Evolutionary conservation across 2,888 invertebrate species (phyloP), one percentile per base, ranked within the genome.

Genomic region (Pherbina coryleti): DNA sequence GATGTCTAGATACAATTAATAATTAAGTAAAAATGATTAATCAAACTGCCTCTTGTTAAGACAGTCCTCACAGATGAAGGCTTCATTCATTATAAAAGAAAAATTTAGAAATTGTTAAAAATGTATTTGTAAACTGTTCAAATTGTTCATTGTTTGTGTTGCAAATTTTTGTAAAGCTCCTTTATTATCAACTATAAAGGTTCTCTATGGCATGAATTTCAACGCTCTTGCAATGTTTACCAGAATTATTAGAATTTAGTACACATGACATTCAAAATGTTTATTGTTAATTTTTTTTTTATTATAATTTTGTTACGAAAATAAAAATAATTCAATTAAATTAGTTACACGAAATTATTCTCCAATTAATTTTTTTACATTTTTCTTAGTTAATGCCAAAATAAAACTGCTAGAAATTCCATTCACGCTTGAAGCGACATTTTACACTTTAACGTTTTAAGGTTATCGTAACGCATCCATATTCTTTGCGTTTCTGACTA

Each of bases 1-100:
- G 88, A 89, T 79, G 82, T 85, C 71, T 86, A 83, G 80, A 49
- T 17, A 49, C 67, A 76, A 8, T 22, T 55, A 55, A 19, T 55
- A 1, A 55, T 19, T 44, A 55, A 19, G 7, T 55, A 5, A 55
- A 19, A 55, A 55, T 55, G n/a, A 9, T 55, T 19, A 55, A 55
- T 3, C 17, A 31, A 64, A 64, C 64, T 64, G 64, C 64, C 64
- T 14, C 28, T 9, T 31, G n/a, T 64, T n/a, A n/a, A n/a, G 8
- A 31, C 19, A 7, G 55, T n/a, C 55, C 8, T 55, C 55, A 55
- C 1, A 2, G 7, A 19, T 19, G 22, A 3, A 55, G 44, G 2
- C 44, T 44, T 44, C 37, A 37, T 37, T n/a, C 5, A 31, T 31
- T 5, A 31, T 31, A 31, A 11, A 44, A 4, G 8, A n/a, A 53